phyloP scores from a whole-genome alignment of 2,113 vertebrate species.

The Gavia stellata region DNA sequence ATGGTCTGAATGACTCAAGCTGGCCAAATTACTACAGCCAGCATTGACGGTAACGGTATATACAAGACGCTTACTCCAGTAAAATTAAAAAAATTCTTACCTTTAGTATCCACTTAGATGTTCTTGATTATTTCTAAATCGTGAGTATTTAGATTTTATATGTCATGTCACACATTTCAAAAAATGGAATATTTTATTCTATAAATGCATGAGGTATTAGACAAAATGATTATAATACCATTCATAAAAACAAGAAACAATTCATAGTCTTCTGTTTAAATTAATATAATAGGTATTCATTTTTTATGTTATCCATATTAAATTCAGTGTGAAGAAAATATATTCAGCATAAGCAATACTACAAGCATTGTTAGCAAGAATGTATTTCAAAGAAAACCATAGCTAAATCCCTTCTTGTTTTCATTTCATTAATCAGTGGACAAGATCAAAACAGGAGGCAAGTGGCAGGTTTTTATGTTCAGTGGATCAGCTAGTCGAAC shows the following conservation, averaged over 20 bases:
- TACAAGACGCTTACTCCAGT: not conserved
- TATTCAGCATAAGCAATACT: not conserved
- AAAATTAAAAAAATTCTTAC: not conserved
- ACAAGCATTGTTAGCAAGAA: not conserved
- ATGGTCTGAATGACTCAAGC: not conserved
- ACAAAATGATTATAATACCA: not conserved
- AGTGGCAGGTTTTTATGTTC: not conserved
- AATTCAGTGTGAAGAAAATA: not conserved
- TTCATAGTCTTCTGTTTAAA: not conserved
- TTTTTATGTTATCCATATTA: not conserved
- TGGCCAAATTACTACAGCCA: not conserved
- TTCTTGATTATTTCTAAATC: not conserved
- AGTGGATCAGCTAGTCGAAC: not conserved
- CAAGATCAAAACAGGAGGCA: not conserved
- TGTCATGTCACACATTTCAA: not conserved
- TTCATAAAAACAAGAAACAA: not conserved
- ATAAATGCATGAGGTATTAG: not conserved
- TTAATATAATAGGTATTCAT: not conserved
- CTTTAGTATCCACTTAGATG: not conserved
- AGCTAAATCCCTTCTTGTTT: not conserved
- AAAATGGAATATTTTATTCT: not conserved
- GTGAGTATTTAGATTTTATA: not conserved
- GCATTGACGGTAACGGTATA: not conserved
- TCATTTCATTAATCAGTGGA: not conserved
- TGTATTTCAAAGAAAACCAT: not conserved